Percentiles rank a stretch among this genome's conserved stretches.
These are phyloP conservation scores for Drosophila gaucha DNA, from an alignment of 2,888 invertebrate genomes.

Conservation along the genomic window DNA sequence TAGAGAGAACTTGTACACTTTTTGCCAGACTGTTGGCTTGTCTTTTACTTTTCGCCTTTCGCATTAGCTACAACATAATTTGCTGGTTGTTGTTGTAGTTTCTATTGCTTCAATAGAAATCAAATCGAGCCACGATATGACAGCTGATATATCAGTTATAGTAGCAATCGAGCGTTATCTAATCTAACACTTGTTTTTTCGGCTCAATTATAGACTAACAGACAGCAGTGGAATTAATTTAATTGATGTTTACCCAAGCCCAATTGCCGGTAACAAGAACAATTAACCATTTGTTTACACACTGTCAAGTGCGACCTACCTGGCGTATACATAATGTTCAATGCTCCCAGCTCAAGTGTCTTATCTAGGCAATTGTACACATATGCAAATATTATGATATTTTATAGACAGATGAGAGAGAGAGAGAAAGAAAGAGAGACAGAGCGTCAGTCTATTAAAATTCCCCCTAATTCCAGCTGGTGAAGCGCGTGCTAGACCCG, in stretches of 20 bases:
- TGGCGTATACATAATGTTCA: slow-evolving; percentile 59
- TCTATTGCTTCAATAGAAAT: slow-evolving; percentile 18
- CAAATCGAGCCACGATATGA: neutral
- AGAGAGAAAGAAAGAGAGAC: neutral
- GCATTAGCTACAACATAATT: slow-evolving; percentile 69
- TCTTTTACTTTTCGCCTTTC: slow-evolving; percentile 13
- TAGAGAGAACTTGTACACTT: slow-evolving; percentile 42
- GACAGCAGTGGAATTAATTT: slow-evolving; percentile 15
- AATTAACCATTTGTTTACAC: slow-evolving; percentile 34
- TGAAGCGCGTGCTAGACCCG: slow-evolving; percentile 37
- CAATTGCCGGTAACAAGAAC: slow-evolving; percentile 9
- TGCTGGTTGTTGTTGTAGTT: slow-evolving; percentile 40
- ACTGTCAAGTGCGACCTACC: slow-evolving; percentile 15
- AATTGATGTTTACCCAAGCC: slow-evolving; percentile 24
- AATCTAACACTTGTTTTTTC: slow-evolving; percentile 17
- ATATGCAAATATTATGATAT: slow-evolving; percentile 42
- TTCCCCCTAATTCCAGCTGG: neutral
- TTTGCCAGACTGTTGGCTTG: slow-evolving; percentile 39
- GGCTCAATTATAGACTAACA: slow-evolving; percentile 3
- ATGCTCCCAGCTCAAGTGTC: slow-evolving; percentile 19
- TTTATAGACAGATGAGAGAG: slow-evolving; percentile 1
- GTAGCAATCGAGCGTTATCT: slow-evolving; percentile 23
- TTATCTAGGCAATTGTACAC: slow-evolving; percentile 33
- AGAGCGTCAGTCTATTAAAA: neutral
- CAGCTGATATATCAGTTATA: neutral